Evolutionary conservation across 2,113 vertebrate species (phyloP), one percentile per base, ranked within the genome.

Genomic region (Perca fluviatilis): DNA sequence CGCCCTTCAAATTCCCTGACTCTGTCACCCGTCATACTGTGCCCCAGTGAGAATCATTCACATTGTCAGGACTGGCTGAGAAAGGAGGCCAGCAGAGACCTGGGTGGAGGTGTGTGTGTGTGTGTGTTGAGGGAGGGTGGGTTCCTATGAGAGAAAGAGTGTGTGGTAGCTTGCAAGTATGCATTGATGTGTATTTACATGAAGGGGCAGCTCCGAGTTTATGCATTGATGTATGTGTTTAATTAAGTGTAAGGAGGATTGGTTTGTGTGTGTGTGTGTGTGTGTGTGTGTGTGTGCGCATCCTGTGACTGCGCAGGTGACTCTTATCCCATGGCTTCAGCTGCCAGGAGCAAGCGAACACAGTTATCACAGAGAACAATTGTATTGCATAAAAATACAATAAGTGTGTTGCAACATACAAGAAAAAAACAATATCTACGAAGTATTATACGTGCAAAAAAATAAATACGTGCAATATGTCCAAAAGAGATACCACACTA

Each of bases 11-110:
- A 43, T 40, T 40, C 40, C 40, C 40, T 83, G 76, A 46, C 88
- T 90, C 79, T 91, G 86, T 92, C 93, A 91, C 79, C 83, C 83
- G 56, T 90, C 91, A 92, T 91, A 86, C 77, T 77, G 56, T 70
- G 80, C 70, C 82, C 75, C 63, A 74, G 79, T 91, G 90, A 92
- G 85, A 86, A 89, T 91, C 83, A 92, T 93, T 93, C 91, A 78
- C 82, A 79, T 85, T 92, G 90, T 94, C 92, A 92, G 89, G 79
- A 88, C 80, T 77, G 84, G 71, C 76, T 68, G 62, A 63, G 83
- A 84, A 88, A 87, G 77, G 89, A 88, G 89, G 89, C 70, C 84
- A 91, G 70, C 75, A 68, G 64, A 86, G 81, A 79, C 73, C 62
- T 72, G 82, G 65, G 67, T 63, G 62, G 68, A 58, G n/a, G 62